Percentiles rank a stretch among this genome's conserved stretches.
These are phyloP conservation scores for Alosa alosa DNA, from an alignment of 2,113 vertebrate genomes.

Conservation along the genomic window DNA sequence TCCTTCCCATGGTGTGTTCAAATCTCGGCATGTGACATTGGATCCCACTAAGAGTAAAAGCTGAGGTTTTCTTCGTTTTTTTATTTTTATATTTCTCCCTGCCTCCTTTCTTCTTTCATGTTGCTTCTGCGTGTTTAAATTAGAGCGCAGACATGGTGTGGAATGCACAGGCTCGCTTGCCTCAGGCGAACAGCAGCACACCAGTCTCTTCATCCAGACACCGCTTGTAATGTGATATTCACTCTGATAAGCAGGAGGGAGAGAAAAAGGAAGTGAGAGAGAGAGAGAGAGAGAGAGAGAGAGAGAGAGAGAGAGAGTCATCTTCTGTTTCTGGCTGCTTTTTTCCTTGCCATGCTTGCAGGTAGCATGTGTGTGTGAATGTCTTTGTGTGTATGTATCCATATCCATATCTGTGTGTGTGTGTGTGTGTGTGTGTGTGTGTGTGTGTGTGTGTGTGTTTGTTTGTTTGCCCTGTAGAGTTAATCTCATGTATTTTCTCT, in stretches of 20 bases:
- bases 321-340: background rate
- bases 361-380: background rate
- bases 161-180: conserved; percentile 14
- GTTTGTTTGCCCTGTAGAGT: background rate
- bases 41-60: background rate
- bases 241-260: background rate
- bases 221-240: conserved; percentile 3
- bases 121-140: conserved; percentile 16
- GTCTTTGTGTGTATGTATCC: background rate
- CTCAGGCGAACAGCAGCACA: background rate
- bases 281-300: background rate
- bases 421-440: background rate
- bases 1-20: background rate
- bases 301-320: background rate
- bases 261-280: background rate
- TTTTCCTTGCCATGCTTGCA: background rate
- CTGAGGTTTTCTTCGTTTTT: background rate
- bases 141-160: conserved; percentile 27
- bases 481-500: conserved; percentile 9
- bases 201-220: background rate
- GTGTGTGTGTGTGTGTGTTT: background rate
- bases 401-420: background rate
- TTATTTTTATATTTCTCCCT: background rate
- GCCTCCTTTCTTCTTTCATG: background rate
- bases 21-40: background rate